Base-by-base conservation (phyloP, 2,888 invertebrate genomes). In the Cecidostiba fungosa region DNA sequence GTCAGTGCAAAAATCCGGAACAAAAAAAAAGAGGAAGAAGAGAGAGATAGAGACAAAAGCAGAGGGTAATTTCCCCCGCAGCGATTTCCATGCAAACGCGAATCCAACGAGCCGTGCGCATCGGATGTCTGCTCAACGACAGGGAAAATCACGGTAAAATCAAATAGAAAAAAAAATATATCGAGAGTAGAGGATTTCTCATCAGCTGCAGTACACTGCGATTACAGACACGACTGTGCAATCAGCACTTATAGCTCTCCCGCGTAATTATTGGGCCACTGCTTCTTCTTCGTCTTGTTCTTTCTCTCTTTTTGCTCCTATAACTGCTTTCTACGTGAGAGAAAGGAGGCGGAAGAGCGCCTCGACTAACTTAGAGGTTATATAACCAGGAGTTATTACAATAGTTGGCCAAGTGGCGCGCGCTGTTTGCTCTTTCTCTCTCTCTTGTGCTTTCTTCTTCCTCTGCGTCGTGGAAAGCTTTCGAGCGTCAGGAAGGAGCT, bases 331-430 rank as follows among this genome's bases (percentile, higher is more conserved):
- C 3, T 3, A 23, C 4, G 23, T 1, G 19, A 62, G 47, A 47
- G 39, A 66, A 12, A 62, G 66, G n/a, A 23, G n/a, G 43, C 14
- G 43, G 54, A 3, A 23, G 36, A 69, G 77, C 59, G 62, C 36
- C 36, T 23, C 79, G 50, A 74, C 54, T 26, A 80, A 83, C 66
- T 82, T 50, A 43, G 81, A 82, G 74, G 82, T 80, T 87, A 77
- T 74, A 77, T 88, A 88, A 89, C 86, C 77, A 80, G 86, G 88
- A 91, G 89, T 91, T 89, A 90, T 90, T 87, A 88, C 88, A 88
- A 89, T 89, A 89, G 89, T 89, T 88, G 89, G 85, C 86, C 80
- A 86, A 90, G 86, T 87, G 87, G 86, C 86, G 85, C 87, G 85
- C 87, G 85, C 84, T 87, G 87, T 88, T 90, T 87, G 86, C 86